Evolutionary conservation across 2,113 vertebrate genomes (phyloP).

Genomic region (Atractosteus spatula): DNA sequence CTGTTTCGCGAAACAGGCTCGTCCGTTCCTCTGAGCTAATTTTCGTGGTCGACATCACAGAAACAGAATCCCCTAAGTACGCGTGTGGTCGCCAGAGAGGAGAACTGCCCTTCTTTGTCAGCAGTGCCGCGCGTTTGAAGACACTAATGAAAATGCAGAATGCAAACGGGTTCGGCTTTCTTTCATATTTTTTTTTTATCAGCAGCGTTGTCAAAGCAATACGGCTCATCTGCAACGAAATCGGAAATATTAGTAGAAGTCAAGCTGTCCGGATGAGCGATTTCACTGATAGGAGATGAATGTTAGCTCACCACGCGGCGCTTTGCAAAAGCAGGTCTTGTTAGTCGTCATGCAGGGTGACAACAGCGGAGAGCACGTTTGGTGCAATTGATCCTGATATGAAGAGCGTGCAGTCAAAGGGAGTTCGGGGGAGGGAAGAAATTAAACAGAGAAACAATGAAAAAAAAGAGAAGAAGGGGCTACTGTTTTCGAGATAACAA

Average conservation of each 20-base stretch:
- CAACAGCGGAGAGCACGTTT: too few relatives aligned
- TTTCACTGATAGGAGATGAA: neutral
- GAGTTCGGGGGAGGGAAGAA: too few relatives aligned
- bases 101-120: neutral
- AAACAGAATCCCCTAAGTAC: neutral
- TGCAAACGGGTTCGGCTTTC: neutral
- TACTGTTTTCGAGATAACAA: too few relatives aligned
- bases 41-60: too few relatives aligned
- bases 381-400: too few relatives aligned
- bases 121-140: neutral
- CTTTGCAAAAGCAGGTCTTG: too few relatives aligned
- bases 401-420: too few relatives aligned
- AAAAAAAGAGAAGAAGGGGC: too few relatives aligned
- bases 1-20: neutral
- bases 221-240: neutral
- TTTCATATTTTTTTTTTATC: neutral
- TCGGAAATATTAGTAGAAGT: neutral
- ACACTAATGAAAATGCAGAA: neutral
- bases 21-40: neutral
- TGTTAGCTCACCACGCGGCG: neutral
- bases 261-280: neutral
- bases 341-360: too few relatives aligned
- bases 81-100: neutral
- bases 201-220: neutral
- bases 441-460: too few relatives aligned